Base-by-base conservation (phyloP, 1,140 invertebrate species). In the Ectropis grisescens region DNA sequence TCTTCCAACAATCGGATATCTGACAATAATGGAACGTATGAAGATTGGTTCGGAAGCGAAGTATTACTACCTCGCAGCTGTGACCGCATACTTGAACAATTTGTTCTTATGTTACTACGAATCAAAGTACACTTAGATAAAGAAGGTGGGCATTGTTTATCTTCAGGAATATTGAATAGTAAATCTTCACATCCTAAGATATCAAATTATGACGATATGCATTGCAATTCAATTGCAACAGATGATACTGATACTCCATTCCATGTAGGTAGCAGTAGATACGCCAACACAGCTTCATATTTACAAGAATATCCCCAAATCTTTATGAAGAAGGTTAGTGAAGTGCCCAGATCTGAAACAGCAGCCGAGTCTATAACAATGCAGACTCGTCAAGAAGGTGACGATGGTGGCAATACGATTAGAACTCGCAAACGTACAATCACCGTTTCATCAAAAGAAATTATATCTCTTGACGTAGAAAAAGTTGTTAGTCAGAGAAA, bases 11-110 rank as follows among this genome's bases (percentile, higher is more conserved):
- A 56, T 35, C 49, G 52, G 47, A 45, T 58, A 22, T 57, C 55
- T 15, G 66, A 69, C 37, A 39, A 44, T 29, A 39, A 44, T 29
- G 62, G 54, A 13, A 48, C 48, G 19, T 66, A 57, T 26, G 72
- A 81, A 28, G 75, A 81, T 37, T 67, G 54, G 51, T 57, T 64
- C 30, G 58, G 50, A 3, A 74, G 41, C 29, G 72, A 81, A 51
- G 37, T 70, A n/a, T 37, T 44, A 1, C 36, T 72, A 35, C 69
- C 70, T 25, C 58, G 70, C 5, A 67, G 66, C 39, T 52, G 58
- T 2, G 76, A 81, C 43, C 60, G 76, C 0, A 69, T 81, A 34
- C 41, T 70, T 24, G 76, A 78, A 58, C 76, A 81, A 45, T 70
- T 81, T 38, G 56, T 57, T 11, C 30, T 71, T n/a, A 78, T 81